Conservation (phyloP, 1,140 invertebrate genomes). For the Ditylenchus dipsaci region DNA sequence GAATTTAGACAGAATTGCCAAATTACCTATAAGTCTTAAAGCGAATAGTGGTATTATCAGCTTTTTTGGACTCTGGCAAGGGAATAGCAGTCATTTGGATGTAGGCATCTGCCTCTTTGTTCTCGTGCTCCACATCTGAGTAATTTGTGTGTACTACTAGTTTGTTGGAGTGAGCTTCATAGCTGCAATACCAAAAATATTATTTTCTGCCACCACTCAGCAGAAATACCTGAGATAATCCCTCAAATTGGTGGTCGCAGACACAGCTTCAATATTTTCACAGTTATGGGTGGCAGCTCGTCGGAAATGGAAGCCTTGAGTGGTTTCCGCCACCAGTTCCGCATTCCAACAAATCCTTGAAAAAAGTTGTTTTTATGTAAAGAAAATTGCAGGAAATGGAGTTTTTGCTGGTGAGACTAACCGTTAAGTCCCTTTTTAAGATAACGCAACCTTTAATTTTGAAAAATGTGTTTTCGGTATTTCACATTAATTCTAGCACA, state of each 20-base stretch:
- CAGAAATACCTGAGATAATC: conserved; percentile 39
- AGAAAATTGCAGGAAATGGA: not conserved
- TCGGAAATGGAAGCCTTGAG: conserved; percentile 29
- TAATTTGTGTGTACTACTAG: conserved; percentile 44
- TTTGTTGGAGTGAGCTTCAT: conserved; percentile 23
- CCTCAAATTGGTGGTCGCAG: conserved; percentile 29
- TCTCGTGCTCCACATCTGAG: conserved; percentile 1
- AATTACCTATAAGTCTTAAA: conserved; percentile 43
- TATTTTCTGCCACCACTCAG: not conserved
- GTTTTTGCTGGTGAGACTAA: not conserved
- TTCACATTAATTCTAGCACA: too few relatives aligned
- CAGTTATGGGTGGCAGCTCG: conserved; percentile 34
- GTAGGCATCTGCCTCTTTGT: conserved; percentile 37
- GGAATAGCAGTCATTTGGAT: conserved; percentile 42
- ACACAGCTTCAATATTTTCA: conserved; percentile 40
- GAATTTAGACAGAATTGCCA: too few relatives aligned
- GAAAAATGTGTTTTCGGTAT: too few relatives aligned
- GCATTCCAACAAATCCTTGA: conserved; percentile 48
- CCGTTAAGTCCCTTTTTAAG: too few relatives aligned
- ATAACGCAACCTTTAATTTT: not conserved
- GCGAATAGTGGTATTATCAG: conserved; percentile 31
- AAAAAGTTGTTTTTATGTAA: conserved; percentile 4
- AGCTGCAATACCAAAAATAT: not conserved
- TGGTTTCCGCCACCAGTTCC: conserved; percentile 32
- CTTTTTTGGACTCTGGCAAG: conserved; percentile 15